Percentiles rank a stretch among this genome's conserved stretches.
These are phyloP conservation scores for Drosophila varians DNA, from an alignment of 1,140 invertebrate genomes.

Conservation along the genomic window DNA sequence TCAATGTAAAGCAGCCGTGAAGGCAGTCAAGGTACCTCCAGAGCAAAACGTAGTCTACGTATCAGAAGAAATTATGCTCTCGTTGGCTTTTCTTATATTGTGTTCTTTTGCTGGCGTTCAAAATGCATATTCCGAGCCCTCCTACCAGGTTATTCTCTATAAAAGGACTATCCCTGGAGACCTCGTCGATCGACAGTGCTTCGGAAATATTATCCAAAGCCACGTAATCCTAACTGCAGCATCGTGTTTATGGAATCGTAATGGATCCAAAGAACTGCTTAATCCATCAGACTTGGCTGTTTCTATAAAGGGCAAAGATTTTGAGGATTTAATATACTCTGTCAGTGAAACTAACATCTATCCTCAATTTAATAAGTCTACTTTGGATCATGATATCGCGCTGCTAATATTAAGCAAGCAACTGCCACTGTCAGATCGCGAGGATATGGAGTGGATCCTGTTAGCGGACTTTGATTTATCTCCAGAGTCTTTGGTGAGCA, in stretches of 20 bases:
- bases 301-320: not conserved
- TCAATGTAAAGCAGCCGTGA: constrained; percentile 18
- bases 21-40: constrained; percentile 30
- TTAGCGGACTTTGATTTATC: constrained; percentile 19
- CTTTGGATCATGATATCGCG: constrained; percentile 28
- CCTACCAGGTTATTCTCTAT: constrained; percentile 30
- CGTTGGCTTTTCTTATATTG: constrained; percentile 12
- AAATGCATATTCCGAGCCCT: constrained; percentile 15
- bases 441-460: constrained; percentile 34
- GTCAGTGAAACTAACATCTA: constrained; percentile 11
- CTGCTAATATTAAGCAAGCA: constrained; percentile 21
- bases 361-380: constrained; percentile 12
- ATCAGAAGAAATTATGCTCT: constrained; percentile 21
- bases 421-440: constrained; percentile 20
- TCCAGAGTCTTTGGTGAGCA: constrained; percentile 22
- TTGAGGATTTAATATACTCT: constrained; percentile 9
- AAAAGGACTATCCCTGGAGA: constrained; percentile 7
- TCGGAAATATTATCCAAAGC: constrained; percentile 43
- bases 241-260: constrained; percentile 20
- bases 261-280: not conserved
- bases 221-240: constrained; percentile 39
- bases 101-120: constrained; percentile 12
- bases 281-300: constrained; percentile 9
- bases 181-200: constrained; percentile 18
- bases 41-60: not conserved